phyloP scores from a whole-genome alignment of 2,113 vertebrate species.

The Plectropomus leopardus region DNA sequence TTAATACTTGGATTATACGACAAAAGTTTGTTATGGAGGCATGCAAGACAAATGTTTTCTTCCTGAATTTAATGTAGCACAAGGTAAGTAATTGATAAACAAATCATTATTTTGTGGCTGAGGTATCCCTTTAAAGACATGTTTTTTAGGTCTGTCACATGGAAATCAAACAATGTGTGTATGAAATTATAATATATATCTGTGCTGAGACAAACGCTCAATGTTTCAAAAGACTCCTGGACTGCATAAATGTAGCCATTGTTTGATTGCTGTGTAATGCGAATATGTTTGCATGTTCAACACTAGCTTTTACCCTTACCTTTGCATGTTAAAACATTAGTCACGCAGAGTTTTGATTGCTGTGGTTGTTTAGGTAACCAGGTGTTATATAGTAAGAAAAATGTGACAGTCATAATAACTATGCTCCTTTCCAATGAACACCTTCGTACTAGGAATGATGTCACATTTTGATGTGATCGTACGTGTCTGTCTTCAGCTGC shows the following conservation, averaged over 20 bases:
- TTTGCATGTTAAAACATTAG: background rate
- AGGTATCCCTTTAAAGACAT: background rate
- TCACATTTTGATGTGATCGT: background rate
- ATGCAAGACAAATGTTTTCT: too few relatives aligned
- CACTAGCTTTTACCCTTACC: background rate
- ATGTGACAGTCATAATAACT: background rate
- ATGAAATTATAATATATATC: background rate
- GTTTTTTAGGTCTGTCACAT: background rate
- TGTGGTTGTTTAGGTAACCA: too few relatives aligned
- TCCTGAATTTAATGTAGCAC: too few relatives aligned
- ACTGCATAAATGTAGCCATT: background rate
- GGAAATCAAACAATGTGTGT: background rate
- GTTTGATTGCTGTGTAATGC: background rate
- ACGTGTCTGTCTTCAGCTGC: slow-evolving; percentile 83
- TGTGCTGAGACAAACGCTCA: background rate
- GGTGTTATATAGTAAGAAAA: background rate
- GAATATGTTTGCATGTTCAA: background rate
- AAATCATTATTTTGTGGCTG: too few relatives aligned
- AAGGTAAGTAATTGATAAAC: too few relatives aligned
- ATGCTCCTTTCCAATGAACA: background rate
- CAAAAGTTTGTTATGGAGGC: too few relatives aligned
- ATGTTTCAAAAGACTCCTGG: background rate
- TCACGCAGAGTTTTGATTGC: background rate
- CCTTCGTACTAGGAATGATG: background rate
- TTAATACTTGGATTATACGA: too few relatives aligned